Base-by-base conservation (phyloP, 1,140 invertebrate genomes). In the Drosophila busckii region DNA sequence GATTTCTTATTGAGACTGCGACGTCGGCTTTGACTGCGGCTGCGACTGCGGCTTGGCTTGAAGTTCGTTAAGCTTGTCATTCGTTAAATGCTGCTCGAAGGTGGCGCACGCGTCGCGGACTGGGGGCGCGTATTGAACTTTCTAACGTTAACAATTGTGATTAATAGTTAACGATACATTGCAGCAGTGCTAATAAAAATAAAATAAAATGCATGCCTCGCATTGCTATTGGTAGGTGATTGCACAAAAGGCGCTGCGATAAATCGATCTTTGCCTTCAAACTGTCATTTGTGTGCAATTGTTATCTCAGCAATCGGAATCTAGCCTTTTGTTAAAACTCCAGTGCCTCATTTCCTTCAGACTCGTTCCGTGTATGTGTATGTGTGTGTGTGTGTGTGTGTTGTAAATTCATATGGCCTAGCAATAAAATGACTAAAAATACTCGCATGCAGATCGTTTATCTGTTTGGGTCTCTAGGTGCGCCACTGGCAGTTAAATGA, bases 221-320 rank as follows among this genome's bases (percentile, higher is more conserved):
- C n/a, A n/a, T n/a, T n/a, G n/a, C n/a, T n/a, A 54, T 60, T 45
- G 56, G 56, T 60, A 60, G 32, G 56, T 60, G 25, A 29, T n/a
- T n/a, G n/a, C n/a, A n/a, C n/a, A n/a, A n/a, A n/a, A n/a, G n/a
- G n/a, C n/a, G n/a, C n/a, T n/a, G n/a, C n/a, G n/a, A n/a, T n/a
- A n/a, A n/a, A n/a, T 38, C 31, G 40, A 22, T 23, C 26, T 32
- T n/a, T 10, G 28, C 69, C 55, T 67, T 61, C 69, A 52, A 71
- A 67, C 46, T 76, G 71, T 76, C 70, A 76, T 53, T 63, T 63
- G 20, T 16, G 35, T 56, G 37, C 58, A 59, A 59, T 64, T 52
- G 49, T 63, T 37, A 54, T 52, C 35, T 55, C 29, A 42, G 56
- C 52, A 53, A 45, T 9, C 37, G 53, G 60, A 78, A 76, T 76